Base-by-base conservation (phyloP, 2,888 invertebrate genomes). In the Philereme vetulata region DNA sequence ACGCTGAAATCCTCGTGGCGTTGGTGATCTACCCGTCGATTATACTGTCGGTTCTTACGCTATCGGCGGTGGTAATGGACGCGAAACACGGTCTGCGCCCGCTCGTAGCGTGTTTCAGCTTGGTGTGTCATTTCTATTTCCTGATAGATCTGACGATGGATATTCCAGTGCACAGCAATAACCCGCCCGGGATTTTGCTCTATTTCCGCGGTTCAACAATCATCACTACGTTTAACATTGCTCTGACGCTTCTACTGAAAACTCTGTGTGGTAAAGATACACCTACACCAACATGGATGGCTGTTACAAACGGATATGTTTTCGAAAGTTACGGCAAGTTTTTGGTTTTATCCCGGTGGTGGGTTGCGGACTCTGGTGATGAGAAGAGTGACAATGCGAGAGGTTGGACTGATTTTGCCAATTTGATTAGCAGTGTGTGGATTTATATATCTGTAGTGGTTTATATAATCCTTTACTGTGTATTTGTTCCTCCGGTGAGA, bases 131-230 rank as follows among this genome's bases (percentile, higher is more conserved):
- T 64, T 77, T 75, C 5, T 63, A 63, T 32, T 74, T 77, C 43
- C 42, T 82, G 8, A 59, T 62, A 3, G 66, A 71, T 1, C 60
- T 84, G 7, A 66, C 62, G 5, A 47, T 43, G 3, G 51, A 65
- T 9, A 66, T 85, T 8, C 84, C 86, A 0, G 72, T 62, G 34
- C 57, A 76, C 4, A 71, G 69, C 7, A 9, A 52, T 0, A 69
- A 76, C 4, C 55, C 72, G 0, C 88, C 87, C 0, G 66, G 56
- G 0, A 64, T 88, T 33, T 11, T 86, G 4, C 51, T 75, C 0
- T 86, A 78, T 48, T 74, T 78, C 6, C 69, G 76, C 3, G 69
- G 70, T 0, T 86, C 85, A 0, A 33, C 79, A 7, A 10, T 80
- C 40, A 52, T 81, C 11, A 79, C 76, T 0, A 10, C 65, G 0